phyloP scores from a whole-genome alignment of 2,888 invertebrate genomes.

The Pelosia muscerda region DNA sequence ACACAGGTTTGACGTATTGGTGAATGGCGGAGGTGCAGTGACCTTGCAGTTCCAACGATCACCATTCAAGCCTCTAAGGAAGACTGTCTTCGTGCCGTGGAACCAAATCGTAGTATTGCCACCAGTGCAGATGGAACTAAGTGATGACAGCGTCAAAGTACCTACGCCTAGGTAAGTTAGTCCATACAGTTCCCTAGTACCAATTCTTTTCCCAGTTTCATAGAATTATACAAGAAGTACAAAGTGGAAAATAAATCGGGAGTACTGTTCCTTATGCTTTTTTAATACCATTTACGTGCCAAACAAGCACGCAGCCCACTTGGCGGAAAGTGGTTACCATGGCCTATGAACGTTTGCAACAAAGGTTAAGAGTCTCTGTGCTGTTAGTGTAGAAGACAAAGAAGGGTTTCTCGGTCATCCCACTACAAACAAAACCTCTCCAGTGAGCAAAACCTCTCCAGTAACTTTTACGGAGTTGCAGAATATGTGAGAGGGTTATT shows the following conservation, averaged over 20 bases:
- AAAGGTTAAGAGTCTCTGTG: too few species aligned
- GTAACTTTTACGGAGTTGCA: neutral
- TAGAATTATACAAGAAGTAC: neutral
- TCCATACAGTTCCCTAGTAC: neutral
- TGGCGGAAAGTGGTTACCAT: too few species aligned
- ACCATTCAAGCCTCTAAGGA: constrained; percentile 95
- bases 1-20: constrained; percentile 98
- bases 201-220: neutral
- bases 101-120: constrained; percentile 98
- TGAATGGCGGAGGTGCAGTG: constrained; percentile 99
- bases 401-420: too few species aligned
- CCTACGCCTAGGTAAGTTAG: constrained; percentile 77
- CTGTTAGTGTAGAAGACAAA: too few species aligned
- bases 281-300: too few species aligned
- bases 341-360: too few species aligned
- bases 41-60: constrained; percentile 98
- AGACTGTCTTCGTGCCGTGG: constrained; percentile 98
- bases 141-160: constrained; percentile 89
- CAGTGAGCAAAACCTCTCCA: too few species aligned
- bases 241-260: neutral
- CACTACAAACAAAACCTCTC: too few species aligned
- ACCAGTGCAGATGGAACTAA: constrained; percentile 94
- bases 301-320: too few species aligned
- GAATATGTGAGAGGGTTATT: neutral
- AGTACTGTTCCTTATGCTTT: too few species aligned